Evolutionary conservation across 2,888 invertebrate genomes (phyloP).

Genomic region (Hirtodrosophila cameraria): DNA sequence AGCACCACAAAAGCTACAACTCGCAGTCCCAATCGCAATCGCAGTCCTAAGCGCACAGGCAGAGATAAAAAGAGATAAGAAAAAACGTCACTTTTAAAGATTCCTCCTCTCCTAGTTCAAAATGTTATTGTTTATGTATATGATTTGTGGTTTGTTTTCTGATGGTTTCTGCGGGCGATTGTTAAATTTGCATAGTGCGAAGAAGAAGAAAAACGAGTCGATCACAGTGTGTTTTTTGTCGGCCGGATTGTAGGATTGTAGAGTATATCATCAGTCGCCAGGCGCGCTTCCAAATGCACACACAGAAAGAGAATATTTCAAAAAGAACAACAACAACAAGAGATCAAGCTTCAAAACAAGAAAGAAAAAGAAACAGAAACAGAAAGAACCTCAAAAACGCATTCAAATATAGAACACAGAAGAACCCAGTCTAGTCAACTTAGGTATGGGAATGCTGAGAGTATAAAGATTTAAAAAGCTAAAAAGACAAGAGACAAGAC

Average conservation of each 20-base stretch:
- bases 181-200: slow-evolving; percentile 68
- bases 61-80: neutral
- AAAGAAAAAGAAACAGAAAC: slow-evolving; percentile 21
- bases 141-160: slow-evolving; percentile 20
- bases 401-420: slow-evolving; percentile 61
- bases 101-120: slow-evolving; percentile 17
- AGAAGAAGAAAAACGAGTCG: slow-evolving; percentile 41
- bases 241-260: slow-evolving; percentile 50
- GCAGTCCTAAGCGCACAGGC: slow-evolving; percentile 42
- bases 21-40: slow-evolving; percentile 78
- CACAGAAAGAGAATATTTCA: no score
- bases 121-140: slow-evolving; percentile 3
- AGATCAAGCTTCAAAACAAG: slow-evolving; percentile 6
- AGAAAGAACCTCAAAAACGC: slow-evolving; percentile 65
- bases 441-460: slow-evolving; percentile 71
- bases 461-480: slow-evolving; percentile 21
- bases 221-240: slow-evolving; percentile 72
- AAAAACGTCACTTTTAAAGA: slow-evolving; percentile 4
- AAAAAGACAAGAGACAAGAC: slow-evolving; percentile 44
- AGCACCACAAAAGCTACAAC: slow-evolving; percentile 83
- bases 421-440: slow-evolving; percentile 82
- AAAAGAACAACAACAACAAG: slow-evolving; percentile 9
- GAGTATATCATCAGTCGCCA: slow-evolving; percentile 3
- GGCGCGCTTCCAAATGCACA: slow-evolving; percentile 42
- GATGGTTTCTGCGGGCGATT: slow-evolving; percentile 5